These are phyloP conservation scores for Scortum barcoo DNA, from an alignment of 2,113 vertebrate genomes.

Conservation along the genomic window DNA sequence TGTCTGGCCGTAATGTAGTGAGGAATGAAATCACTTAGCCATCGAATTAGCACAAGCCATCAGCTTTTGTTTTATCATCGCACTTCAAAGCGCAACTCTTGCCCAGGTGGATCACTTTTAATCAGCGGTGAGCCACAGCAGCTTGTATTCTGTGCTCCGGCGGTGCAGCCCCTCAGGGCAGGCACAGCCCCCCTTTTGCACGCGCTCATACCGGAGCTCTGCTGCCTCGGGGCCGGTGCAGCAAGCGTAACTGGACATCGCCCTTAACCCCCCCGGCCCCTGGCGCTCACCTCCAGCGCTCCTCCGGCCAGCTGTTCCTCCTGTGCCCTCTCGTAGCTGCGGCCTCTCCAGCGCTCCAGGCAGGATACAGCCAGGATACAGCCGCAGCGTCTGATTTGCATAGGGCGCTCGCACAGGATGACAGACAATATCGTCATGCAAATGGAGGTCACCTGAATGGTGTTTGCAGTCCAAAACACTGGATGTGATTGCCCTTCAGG, in stretches of 20 bases:
- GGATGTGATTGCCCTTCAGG: conserved; percentile 52
- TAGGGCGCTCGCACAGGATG: conserved; percentile 27
- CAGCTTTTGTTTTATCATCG: conserved; percentile 73
- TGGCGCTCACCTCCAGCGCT: neutral
- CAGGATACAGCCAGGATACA: neutral
- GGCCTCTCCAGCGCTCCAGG: neutral
- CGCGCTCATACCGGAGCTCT: conserved; percentile 37
- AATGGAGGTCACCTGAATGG: conserved; percentile 64
- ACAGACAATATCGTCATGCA: conserved; percentile 65
- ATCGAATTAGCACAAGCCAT: conserved; percentile 70
- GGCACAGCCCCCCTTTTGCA: conserved; percentile 8
- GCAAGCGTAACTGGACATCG: conserved; percentile 52
- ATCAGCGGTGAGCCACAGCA: conserved; percentile 69
- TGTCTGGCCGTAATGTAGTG: conserved; percentile 58
- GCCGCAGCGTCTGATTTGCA: conserved; percentile 59
- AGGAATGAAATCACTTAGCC: conserved; percentile 74
- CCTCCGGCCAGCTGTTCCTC: conserved; percentile 56
- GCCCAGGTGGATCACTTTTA: conserved; percentile 78
- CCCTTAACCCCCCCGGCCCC: conserved; percentile 49
- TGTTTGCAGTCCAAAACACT: conserved; percentile 68
- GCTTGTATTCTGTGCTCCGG: conserved; percentile 57
- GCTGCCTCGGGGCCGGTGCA: conserved; percentile 62
- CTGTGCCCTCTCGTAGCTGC: conserved; percentile 1
- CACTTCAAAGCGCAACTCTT: conserved; percentile 69
- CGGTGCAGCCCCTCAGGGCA: conserved; percentile 64